Conservation (phyloP, 2,113 vertebrate species). For the Meles meles region DNA sequence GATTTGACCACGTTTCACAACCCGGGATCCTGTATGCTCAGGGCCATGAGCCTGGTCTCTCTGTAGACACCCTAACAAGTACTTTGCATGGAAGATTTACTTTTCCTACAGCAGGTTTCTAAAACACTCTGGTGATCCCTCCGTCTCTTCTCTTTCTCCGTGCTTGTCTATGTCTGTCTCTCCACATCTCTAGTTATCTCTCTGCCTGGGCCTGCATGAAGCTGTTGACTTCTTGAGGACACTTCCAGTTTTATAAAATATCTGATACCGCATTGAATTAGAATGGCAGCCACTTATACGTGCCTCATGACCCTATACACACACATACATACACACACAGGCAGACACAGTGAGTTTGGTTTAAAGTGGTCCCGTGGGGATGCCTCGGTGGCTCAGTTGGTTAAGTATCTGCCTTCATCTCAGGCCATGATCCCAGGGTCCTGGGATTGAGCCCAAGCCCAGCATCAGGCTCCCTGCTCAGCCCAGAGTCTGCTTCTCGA, state of each 20-base stretch:
- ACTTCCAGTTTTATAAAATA: neutral
- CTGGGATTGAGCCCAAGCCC: neutral
- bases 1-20: fast-evolving
- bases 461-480: neutral
- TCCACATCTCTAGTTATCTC: neutral
- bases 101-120: neutral
- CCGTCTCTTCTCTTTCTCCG: neutral
- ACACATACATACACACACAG: neutral
- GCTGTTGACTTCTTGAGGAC: neutral
- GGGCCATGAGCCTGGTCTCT: too few relatives aligned
- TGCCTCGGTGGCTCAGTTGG: neutral
- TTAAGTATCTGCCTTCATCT: neutral
- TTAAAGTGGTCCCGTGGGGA: neutral
- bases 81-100: neutral
- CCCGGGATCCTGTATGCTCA: neutral
- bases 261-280: neutral
- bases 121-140: neutral
- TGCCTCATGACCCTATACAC: neutral
- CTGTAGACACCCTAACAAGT: neutral
- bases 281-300: neutral
- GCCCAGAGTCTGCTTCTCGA: neutral
- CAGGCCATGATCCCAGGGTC: neutral
- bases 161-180: neutral
- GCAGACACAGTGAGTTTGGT: neutral
- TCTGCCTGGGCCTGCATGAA: neutral